Percentiles rank a stretch among this genome's conserved stretches.
phyloP scores from a whole-genome alignment of 2,797 vertebrate species.

The Delichon dasypus region DNA sequence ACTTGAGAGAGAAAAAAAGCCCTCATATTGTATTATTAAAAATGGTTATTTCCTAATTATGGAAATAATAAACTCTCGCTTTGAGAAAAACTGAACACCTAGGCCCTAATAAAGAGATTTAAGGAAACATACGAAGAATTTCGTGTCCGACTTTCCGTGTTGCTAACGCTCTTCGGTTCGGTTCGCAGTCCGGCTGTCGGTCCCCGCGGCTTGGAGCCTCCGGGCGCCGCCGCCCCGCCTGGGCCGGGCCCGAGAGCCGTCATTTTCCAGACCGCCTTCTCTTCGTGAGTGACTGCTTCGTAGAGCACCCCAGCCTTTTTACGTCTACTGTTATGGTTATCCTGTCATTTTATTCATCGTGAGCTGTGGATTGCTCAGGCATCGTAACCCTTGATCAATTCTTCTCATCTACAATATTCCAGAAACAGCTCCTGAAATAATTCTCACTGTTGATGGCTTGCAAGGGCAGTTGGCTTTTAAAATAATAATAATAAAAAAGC shows the following conservation, averaged over 20 bases:
- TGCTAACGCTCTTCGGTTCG: fast-evolving
- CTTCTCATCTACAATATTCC: not conserved
- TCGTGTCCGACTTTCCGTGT: not conserved
- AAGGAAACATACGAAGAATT: not conserved
- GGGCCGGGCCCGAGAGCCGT: fast-evolving
- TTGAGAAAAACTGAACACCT: not conserved
- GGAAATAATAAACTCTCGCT: not conserved
- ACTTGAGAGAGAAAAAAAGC: not conserved
- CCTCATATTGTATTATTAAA: not conserved
- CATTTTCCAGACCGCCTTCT: fast-evolving
- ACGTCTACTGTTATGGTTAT: not conserved
- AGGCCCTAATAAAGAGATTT: not conserved
- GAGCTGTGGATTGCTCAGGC: not conserved
- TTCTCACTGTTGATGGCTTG: not conserved
- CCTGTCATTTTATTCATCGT: not conserved
- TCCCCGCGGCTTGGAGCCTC: fast-evolving
- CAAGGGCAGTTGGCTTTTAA: not conserved
- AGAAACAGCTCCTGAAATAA: not conserved
- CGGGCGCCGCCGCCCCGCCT: fast-evolving
- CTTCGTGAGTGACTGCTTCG: not conserved
- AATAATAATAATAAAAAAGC: no score
- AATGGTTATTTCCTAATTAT: no score
- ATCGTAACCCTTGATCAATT: not conserved
- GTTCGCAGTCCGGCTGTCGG: no score
- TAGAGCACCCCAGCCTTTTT: not conserved